These are phyloP conservation scores for Stylophora pistillata DNA, from an alignment of 64 coral and sea anemone genomes.

Conservation along the genomic window DNA sequence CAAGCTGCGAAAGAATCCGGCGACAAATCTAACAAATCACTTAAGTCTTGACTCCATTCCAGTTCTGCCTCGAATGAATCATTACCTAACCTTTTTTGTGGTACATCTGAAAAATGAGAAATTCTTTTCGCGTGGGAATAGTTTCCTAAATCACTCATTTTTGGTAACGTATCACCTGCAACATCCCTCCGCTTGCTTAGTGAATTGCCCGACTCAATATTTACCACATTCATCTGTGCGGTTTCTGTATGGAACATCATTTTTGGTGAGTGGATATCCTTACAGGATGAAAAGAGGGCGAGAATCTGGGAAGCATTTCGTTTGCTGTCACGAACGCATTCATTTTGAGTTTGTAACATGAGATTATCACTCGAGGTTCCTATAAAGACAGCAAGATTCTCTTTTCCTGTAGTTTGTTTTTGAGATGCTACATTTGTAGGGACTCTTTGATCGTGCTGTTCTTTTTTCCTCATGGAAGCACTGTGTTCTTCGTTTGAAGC, in stretches of 20 bases:
- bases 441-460: slow-evolving; percentile 8
- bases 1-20: slow-evolving; percentile 10
- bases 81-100: neutral
- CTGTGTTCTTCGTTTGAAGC: neutral
- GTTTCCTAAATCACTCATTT: neutral
- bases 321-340: neutral
- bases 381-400: neutral
- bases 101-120: neutral
- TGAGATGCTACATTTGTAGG: neutral
- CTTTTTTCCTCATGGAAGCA: neutral
- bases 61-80: neutral
- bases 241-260: neutral
- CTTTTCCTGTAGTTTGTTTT: neutral
- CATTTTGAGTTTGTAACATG: neutral
- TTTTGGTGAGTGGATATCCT: neutral
- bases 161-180: neutral
- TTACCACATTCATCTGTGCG: neutral
- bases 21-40: neutral
- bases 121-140: neutral
- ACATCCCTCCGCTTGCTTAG: neutral
- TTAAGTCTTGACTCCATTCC: neutral
- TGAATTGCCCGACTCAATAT: neutral
- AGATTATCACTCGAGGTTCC: neutral
- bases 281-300: slow-evolving; percentile 4
- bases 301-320: slow-evolving; percentile 6